These are phyloP conservation scores for Pocillopora grandis DNA, from an alignment of 92 coral and sea anemone species.

Conservation along the genomic window DNA sequence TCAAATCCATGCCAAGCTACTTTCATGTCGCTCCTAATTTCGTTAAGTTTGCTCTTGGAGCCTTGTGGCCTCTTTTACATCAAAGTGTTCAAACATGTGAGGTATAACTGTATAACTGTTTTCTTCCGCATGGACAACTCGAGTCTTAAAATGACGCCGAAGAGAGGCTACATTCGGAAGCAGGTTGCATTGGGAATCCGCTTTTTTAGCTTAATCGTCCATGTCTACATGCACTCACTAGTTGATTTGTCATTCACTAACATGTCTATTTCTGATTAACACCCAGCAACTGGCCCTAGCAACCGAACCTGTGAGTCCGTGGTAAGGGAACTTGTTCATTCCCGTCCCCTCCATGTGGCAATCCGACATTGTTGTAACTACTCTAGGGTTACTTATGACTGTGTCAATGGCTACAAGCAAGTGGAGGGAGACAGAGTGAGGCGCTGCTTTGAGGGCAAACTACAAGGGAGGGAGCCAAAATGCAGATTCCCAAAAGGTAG, in stretches of 20 bases:
- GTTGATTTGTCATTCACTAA: neutral
- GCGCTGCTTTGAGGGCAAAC: conserved; percentile 46
- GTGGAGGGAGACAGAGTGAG: conserved; percentile 49
- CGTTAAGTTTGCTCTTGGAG: too few species aligned
- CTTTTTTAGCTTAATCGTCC: neutral
- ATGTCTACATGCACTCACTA: neutral
- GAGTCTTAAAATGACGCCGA: too few species aligned
- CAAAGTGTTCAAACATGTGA: too few species aligned
- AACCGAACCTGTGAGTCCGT: conserved; percentile 22
- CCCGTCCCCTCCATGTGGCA: conserved; percentile 50
- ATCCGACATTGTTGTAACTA: conserved; percentile 54
- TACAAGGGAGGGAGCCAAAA: conserved; percentile 43
- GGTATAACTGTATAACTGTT: too few species aligned
- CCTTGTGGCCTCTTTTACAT: too few species aligned
- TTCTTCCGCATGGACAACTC: too few species aligned
- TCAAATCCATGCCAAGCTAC: too few species aligned
- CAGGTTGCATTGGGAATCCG: too few species aligned
- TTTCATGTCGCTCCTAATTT: too few species aligned
- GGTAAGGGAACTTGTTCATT: conserved; percentile 26
- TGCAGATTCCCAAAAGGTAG: conserved; percentile 73
- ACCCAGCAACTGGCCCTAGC: neutral
- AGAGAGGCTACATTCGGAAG: too few species aligned
- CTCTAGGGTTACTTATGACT: conserved; percentile 50
- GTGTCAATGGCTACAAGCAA: conserved; percentile 65
- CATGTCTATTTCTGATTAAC: neutral